A percentile compares a stretch with the other conserved stretches of the same genome.
These are phyloP conservation scores for Sinelater perroti DNA, from an alignment of 2,888 invertebrate species.

Conservation along the genomic window DNA sequence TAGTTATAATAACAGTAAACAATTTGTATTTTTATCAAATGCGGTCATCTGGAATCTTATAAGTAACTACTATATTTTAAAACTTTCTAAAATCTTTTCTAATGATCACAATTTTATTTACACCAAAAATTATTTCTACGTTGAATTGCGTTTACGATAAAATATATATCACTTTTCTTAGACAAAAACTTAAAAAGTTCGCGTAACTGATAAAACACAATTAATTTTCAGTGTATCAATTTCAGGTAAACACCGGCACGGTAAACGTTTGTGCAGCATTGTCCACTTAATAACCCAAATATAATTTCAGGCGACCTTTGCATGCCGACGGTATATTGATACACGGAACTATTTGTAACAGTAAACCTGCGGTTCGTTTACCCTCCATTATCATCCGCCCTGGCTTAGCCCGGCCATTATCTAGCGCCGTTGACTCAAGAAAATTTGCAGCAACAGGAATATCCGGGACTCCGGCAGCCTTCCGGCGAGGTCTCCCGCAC, in stretches of 20 bases:
- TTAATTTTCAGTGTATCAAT: too few relatives aligned
- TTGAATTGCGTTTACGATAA: too few relatives aligned
- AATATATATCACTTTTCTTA: too few relatives aligned
- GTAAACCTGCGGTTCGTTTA: slow-evolving; percentile 21
- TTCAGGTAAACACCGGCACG: background rate
- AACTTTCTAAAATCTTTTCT: too few relatives aligned
- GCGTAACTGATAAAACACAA: too few relatives aligned
- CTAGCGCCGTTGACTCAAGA: slow-evolving; percentile 24
- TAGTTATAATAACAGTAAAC: too few relatives aligned
- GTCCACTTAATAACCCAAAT: slow-evolving; percentile 7
- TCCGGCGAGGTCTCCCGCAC: slow-evolving; percentile 27
- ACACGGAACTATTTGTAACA: slow-evolving; percentile 18
- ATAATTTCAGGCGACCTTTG: slow-evolving; percentile 16
- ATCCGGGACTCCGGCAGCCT: slow-evolving; percentile 28
- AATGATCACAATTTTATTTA: too few relatives aligned
- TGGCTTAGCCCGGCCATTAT: slow-evolving; percentile 16
- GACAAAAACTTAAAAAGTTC: too few relatives aligned
- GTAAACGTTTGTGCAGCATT: background rate
- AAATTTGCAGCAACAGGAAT: slow-evolving; percentile 30
- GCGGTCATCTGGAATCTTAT: too few relatives aligned
- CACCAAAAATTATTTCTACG: too few relatives aligned
- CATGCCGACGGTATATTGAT: slow-evolving; percentile 8
- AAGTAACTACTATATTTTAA: too few relatives aligned
- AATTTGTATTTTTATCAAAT: too few relatives aligned
- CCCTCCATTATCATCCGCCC: slow-evolving; percentile 20